Base-by-base conservation (phyloP, 2,797 vertebrate genomes). In the Emys orbicularis region DNA sequence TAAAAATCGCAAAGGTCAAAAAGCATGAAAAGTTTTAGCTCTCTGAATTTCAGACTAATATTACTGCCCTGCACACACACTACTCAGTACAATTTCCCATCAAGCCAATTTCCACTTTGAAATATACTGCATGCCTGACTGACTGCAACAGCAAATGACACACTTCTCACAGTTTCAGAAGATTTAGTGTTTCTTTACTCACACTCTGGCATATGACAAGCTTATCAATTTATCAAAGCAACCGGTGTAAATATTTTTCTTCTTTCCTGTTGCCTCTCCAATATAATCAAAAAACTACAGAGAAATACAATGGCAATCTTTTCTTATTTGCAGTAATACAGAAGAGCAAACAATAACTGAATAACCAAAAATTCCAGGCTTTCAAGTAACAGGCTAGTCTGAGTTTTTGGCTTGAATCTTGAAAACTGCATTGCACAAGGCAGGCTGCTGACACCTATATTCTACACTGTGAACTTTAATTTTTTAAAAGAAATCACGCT, bases 281-380 rank as follows among this genome's bases (percentile, higher is more conserved):
- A 23, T 4, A 59, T 59, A 96, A 92, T 87, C 83, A 84, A 96
- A 91, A 93, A 96, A 90, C 61, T 50, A 76, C 37, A 72, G 65
- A 92, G 92, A 84, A 97, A 87, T 31, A 86, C 86, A 95, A 94
- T 80, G 21, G 83, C 90, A 94, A 94, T 88, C 50, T 88, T 89
- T 94, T 88, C 94, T 97, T 94, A 83, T 91, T 96, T 97, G 90
- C 82, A 74, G 50, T 89, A 92, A 68, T 50, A 86, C 52, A 52
- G 79, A 91, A 97, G 95, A 94, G 83, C 91, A 97, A 98, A 96
- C 82, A 44, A 79, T 9, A 7, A 25, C 27, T 52, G 54, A 91
- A 83, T 76, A 93, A 90, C 65, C 91, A 95, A 90, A 88, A 84
- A 93, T 86, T 8, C 68, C 7, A 52, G 87, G 77, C 84, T 94